Conservation (phyloP, 2,113 vertebrate species). For the Macrotis lagotis region DNA sequence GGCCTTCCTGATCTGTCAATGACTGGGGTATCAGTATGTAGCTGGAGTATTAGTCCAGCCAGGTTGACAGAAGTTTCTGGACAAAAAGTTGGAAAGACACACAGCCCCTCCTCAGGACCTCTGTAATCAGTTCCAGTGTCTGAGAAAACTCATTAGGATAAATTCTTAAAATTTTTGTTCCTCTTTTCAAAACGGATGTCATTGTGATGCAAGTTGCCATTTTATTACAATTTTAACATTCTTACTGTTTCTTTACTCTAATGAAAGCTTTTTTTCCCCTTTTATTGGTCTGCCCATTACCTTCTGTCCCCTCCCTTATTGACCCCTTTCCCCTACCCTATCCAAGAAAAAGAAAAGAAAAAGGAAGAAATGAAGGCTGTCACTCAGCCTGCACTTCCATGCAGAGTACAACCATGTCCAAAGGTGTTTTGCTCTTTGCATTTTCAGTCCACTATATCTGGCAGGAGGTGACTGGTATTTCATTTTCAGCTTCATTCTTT, state of each 20-base stretch:
- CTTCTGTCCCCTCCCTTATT: not conserved
- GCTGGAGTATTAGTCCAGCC: not conserved
- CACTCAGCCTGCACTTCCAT: fast-evolving
- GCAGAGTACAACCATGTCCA: too few species aligned
- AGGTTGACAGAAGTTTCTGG: not conserved
- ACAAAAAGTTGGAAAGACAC: too few species aligned
- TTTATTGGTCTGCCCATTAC: not conserved
- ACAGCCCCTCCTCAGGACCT: not conserved
- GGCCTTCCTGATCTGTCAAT: not conserved
- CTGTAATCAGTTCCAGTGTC: not conserved
- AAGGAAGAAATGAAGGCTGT: not conserved
- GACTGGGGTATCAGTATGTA: not conserved
- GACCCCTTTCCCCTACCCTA: not conserved
- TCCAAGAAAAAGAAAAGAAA: not conserved
- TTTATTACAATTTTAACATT: not conserved
- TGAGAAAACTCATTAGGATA: not conserved
- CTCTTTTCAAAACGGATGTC: not conserved
- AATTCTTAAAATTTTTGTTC: not conserved
- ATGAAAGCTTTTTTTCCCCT: not conserved
- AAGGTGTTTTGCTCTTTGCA: too few species aligned
- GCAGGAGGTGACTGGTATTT: too few species aligned
- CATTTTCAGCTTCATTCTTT: too few species aligned
- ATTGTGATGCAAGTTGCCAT: not conserved
- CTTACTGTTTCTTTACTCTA: not conserved
- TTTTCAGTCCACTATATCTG: not conserved